Base-by-base conservation (phyloP, 2,113 vertebrate genomes). In the Atrichornis clamosus region DNA sequence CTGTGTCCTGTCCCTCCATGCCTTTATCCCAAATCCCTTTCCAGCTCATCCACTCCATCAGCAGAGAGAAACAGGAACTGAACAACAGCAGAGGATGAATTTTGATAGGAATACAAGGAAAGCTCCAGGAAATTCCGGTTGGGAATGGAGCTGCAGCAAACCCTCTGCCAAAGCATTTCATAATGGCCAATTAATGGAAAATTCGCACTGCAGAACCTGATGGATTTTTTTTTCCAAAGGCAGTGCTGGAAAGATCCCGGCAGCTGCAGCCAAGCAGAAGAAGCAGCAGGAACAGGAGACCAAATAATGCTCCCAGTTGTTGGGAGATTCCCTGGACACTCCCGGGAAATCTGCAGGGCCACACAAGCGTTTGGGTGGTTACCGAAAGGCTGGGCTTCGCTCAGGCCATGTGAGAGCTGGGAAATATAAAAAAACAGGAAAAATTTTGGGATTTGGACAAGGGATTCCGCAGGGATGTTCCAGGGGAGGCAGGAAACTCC, bases 361-460 rank as follows among this genome's bases (percentile, higher is more conserved):
- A 3, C 65, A 58, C 20, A 16, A 42, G 72, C 13, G 28, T 18
- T 56, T 6, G 72, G 55, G 5, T 42, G 37, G 24, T 96, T 94
- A 28, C n/a, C 14, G 1, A 9, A 73, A 87, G 69, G 15, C 28
- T n/a, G 27, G 12, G 22, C 42, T 81, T 60, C 46, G 72, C 72
- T 77, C 30, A 15, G 17, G 53, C 50, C 60, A 3, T 0, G 21
- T 0, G 9, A 81, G 63, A 32, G 60, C 68, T 63, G 32, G 67
- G 35, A 89, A 65, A 44, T 6, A 15, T 7, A 50, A 50, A 83
- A 6, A 26, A 15, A 9, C 23, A 75, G 24, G 16, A 10, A 52
- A 84, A 92, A 20, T 2, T 2, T 13, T 0, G 1, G 2, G 1
- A 12, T 10, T 73, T 33, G 50, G 18, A 33, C 11, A 14, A 52